Percentiles rank a stretch among this genome's conserved stretches.
Evolutionary conservation across 1,140 invertebrate genomes (phyloP).

Genomic region (Drosophila guanche): DNA sequence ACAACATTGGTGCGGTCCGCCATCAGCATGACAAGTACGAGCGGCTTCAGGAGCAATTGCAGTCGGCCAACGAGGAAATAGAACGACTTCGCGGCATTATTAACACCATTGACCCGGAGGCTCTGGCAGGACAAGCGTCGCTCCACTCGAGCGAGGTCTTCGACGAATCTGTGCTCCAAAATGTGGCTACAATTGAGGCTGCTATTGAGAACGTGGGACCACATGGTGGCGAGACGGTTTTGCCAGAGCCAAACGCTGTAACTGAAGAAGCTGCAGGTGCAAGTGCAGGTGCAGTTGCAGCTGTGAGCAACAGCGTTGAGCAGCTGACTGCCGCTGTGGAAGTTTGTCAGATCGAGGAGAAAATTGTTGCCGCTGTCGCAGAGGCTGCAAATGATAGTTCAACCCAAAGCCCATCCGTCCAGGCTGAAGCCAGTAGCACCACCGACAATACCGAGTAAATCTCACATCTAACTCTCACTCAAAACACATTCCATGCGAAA

Average conservation of each 20-base stretch:
- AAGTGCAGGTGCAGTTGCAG: not conserved
- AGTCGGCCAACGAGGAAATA: conserved; percentile 70
- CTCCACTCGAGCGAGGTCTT: conserved; percentile 8
- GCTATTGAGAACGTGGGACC: not conserved
- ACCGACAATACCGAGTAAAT: conserved; percentile 51
- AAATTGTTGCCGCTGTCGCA: conserved; percentile 8
- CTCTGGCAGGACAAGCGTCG: conserved; percentile 37
- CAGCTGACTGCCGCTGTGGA: conserved; percentile 39
- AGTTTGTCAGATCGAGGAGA: conserved; percentile 51
- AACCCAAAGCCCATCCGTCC: conserved; percentile 54
- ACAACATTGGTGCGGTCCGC: conserved; percentile 84
- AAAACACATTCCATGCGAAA: conserved; percentile 56
- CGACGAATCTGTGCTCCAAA: conserved; percentile 27
- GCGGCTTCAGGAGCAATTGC: conserved; percentile 69
- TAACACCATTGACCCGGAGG: conserved; percentile 66
- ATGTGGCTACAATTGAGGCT: not conserved
- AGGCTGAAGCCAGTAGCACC: conserved; percentile 44
- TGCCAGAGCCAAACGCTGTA: not conserved
- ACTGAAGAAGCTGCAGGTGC: conserved; percentile 5
- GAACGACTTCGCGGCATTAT: conserved; percentile 69
- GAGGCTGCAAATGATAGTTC: conserved; percentile 8
- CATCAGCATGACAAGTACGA: conserved; percentile 75
- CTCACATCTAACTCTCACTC: conserved; percentile 7
- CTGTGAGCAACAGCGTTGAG: conserved; percentile 4
- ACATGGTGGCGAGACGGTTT: not conserved